Conservation (phyloP, 2,888 invertebrate species). For the Phaonia tiefii region DNA sequence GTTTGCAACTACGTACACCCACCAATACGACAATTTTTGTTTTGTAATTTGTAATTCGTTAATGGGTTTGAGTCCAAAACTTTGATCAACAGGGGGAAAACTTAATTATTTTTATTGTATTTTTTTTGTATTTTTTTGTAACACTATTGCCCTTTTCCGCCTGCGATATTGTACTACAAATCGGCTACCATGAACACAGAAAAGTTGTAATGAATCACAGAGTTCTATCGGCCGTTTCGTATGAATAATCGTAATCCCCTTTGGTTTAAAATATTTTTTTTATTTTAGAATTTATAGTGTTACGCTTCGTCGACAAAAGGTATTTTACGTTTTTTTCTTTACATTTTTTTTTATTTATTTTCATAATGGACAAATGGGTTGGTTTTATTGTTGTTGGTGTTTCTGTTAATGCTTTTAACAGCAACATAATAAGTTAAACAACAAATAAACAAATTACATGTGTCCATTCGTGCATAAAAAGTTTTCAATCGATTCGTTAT, state of each 20-base stretch:
- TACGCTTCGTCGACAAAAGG: conserved; percentile 58
- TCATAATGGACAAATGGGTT: conserved; percentile 58
- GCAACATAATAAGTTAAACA: no score
- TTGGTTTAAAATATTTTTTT: conserved; percentile 1
- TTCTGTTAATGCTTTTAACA: not conserved
- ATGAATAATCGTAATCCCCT: not conserved
- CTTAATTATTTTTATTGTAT: conserved; percentile 38
- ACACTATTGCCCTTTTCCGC: conserved; percentile 61
- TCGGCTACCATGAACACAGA: not conserved
- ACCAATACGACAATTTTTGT: not conserved
- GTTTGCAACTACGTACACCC: not conserved
- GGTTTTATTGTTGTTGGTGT: conserved; percentile 1
- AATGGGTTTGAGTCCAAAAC: not conserved
- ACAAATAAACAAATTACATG: conserved; percentile 38
- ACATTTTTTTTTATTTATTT: not conserved
- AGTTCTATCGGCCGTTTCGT: conserved; percentile 6
- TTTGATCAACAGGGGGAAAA: not conserved
- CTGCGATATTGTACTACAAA: not conserved
- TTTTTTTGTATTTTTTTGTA: not conserved
- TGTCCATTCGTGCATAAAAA: conserved; percentile 62
- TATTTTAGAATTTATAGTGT: conserved; percentile 55
- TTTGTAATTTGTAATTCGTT: conserved; percentile 17
- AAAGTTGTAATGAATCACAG: conserved; percentile 39
- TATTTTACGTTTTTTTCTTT: conserved; percentile 40
- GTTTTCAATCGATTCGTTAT: conserved; percentile 18